Evolutionary conservation across 2,888 invertebrate species (phyloP).

Genomic region (Andrena haemorrhoa): DNA sequence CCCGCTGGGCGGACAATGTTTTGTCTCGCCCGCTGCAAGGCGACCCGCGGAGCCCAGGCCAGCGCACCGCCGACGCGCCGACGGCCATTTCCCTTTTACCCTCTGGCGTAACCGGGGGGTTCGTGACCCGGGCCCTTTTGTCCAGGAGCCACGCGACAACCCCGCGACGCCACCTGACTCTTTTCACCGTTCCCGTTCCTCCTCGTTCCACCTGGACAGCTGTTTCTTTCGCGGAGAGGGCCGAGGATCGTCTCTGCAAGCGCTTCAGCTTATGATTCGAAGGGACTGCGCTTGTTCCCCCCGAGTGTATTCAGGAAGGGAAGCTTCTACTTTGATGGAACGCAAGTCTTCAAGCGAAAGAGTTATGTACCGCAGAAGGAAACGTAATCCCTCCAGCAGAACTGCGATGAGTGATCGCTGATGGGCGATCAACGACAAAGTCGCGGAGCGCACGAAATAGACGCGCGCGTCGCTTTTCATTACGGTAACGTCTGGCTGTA

Average conservation of each 20-base stretch:
- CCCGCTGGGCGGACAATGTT: constrained; percentile 71
- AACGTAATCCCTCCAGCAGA: too few species aligned
- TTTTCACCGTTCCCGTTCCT: neutral
- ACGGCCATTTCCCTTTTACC: constrained; percentile 54
- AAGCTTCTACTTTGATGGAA: too few species aligned
- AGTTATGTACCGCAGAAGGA: too few species aligned
- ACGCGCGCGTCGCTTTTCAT: constrained; percentile 47
- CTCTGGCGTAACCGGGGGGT: constrained; percentile 24
- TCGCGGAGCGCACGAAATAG: neutral
- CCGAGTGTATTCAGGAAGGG: too few species aligned
- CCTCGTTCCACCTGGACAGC: neutral
- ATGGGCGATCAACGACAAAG: neutral
- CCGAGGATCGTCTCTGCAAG: too few species aligned
- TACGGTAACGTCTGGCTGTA: constrained; percentile 50
- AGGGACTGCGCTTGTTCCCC: too few species aligned
- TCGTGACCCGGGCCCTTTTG: constrained; percentile 56
- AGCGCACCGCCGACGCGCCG: constrained; percentile 9
- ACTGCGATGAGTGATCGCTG: neutral
- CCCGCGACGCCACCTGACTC: neutral
- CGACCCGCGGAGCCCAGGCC: constrained; percentile 50
- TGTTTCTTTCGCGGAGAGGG: too few species aligned
- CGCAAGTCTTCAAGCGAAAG: too few species aligned
- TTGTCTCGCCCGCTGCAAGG: constrained; percentile 64
- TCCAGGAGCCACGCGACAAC: constrained; percentile 54
- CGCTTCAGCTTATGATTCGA: too few species aligned